Evolutionary conservation across 2,888 invertebrate species (phyloP), one percentile per base, ranked within the genome.

Genomic region (Mallateleia sp.): DNA sequence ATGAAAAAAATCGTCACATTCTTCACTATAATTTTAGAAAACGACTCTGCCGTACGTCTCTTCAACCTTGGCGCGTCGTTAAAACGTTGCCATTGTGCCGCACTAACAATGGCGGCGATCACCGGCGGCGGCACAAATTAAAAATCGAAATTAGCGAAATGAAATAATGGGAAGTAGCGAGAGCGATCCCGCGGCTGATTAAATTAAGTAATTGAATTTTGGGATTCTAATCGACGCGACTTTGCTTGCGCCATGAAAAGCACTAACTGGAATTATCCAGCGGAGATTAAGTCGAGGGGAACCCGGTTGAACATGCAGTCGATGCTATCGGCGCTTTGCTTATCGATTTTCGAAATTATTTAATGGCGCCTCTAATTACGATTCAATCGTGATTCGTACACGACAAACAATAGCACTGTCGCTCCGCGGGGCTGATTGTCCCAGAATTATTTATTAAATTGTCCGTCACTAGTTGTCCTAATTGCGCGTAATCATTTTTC

Each of bases 171-270:
- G 42, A 54, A 64, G 38, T 50, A 34, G 32, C 58, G 58, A 60
- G 64, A 52, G 62, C 28, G 50, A 85, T 64, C n/a, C n/a, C 74
- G 54, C 47, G 60, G 50, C 72, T 86, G 86, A 89, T 89, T 88
- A 80, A 90, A 90, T 88, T 85, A 84, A 87, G 80, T 88, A 83
- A 89, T 89, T 89, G 82, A 89, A 89, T 89, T 90, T 87, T 62
- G 85, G 86, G 25, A 75, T 80, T 86, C 80, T 77, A 79, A 66
- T 81, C 80, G 67, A 45, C 78, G 69, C 74, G 81, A 81, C 71
- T 85, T 75, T 69, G 72, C 72, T 71, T 67, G 38, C 50, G 42
- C 78, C 50, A 47, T 45, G 72, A 75, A 69, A 45, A 50, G 72
- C 64, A 64, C 75, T 85, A 85, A 87, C 86, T 74, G 82, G 71